These are phyloP conservation scores for Drosophila pseudotakahashii DNA, from an alignment of 2,888 invertebrate genomes.

Conservation along the genomic window DNA sequence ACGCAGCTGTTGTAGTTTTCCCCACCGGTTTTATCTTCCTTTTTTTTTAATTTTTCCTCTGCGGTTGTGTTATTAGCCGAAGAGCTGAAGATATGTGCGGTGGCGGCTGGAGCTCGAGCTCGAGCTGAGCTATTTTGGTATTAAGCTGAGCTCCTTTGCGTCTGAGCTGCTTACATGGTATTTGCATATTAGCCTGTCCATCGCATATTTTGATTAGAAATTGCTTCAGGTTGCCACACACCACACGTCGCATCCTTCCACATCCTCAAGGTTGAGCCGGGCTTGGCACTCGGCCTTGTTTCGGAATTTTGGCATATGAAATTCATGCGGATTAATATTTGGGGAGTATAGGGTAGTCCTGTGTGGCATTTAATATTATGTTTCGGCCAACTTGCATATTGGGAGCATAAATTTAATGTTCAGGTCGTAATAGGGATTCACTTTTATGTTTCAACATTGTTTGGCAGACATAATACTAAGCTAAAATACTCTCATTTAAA, in stretches of 20 bases:
- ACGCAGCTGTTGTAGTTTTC: slow-evolving; percentile 41
- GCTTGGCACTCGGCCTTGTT: slow-evolving; percentile 17
- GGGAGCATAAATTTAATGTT: neutral
- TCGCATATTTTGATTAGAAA: slow-evolving; percentile 62
- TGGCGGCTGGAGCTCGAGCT: slow-evolving; percentile 38
- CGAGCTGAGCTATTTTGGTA: slow-evolving; percentile 63
- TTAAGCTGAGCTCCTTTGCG: slow-evolving; percentile 64
- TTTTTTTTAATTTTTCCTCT: slow-evolving; percentile 10
- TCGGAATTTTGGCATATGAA: slow-evolving; percentile 21
- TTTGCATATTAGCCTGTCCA: slow-evolving; percentile 54
- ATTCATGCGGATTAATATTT: slow-evolving; percentile 26
- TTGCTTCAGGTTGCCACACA: slow-evolving; percentile 48
- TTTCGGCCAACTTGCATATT: neutral
- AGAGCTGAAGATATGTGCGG: slow-evolving; percentile 60
- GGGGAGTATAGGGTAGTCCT: neutral
- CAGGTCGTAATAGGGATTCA: neutral
- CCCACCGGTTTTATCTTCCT: neutral
- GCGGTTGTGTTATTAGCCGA: slow-evolving; percentile 17
- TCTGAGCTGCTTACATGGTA: slow-evolving; percentile 51
- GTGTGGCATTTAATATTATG: neutral
- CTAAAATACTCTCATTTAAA: no score
- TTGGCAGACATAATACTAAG: no score
- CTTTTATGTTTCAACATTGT: no score
- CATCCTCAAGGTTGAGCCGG: neutral
- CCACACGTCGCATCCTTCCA: slow-evolving; percentile 18